Conservation (phyloP, 2,888 invertebrate genomes). For the Oligia strigilis region DNA sequence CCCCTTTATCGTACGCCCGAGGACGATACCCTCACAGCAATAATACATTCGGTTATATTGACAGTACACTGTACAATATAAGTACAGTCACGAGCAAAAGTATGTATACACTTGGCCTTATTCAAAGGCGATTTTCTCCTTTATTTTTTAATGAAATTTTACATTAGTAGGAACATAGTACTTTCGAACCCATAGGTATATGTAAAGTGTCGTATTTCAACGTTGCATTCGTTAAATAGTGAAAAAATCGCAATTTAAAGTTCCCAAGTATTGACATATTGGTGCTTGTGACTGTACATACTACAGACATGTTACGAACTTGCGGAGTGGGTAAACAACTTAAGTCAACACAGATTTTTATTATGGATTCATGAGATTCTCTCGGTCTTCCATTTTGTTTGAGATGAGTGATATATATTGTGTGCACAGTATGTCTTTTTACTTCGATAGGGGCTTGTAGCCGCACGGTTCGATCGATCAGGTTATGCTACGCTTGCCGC, state of each 20-base stretch:
- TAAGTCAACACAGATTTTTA: constrained; percentile 30
- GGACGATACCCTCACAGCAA: constrained; percentile 23
- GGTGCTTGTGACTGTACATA: neutral
- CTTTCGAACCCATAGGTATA: no score
- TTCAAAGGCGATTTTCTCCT: no score
- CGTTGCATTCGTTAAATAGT: no score
- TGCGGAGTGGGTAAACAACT: constrained; percentile 35
- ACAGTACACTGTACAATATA: constrained; percentile 18
- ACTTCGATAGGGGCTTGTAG: neutral
- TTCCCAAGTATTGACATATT: no score
- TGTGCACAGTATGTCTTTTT: constrained; percentile 1
- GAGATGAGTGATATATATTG: constrained; percentile 18
- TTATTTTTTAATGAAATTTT: no score
- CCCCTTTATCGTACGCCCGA: constrained; percentile 1
- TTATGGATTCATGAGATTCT: constrained; percentile 49
- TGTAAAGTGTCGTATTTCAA: no score
- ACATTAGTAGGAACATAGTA: no score
- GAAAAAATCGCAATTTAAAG: no score
- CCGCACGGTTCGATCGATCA: neutral
- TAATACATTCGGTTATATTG: constrained; percentile 30
- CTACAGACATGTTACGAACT: constrained; percentile 20
- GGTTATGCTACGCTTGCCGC: neutral
- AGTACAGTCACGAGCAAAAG: neutral
- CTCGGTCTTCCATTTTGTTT: constrained; percentile 20
- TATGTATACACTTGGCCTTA: no score